Conservation (phyloP, 2,113 vertebrate species). For the Telmatochromis brachygnathus region DNA sequence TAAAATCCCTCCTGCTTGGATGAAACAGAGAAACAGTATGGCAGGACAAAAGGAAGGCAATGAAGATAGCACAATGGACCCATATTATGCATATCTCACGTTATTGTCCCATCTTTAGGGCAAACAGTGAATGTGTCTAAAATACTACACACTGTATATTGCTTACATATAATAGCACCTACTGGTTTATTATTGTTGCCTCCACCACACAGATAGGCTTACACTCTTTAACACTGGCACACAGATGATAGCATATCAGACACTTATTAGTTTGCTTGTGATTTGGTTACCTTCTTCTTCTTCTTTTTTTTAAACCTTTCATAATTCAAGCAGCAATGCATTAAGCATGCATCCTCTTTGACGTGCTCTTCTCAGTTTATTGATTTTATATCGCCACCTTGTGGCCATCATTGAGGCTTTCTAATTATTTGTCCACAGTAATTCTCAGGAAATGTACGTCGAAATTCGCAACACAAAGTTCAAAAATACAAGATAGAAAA, state of each 20-base stretch:
- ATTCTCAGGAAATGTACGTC: not conserved
- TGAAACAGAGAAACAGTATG: conserved; percentile 14
- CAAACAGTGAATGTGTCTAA: conserved; percentile 9
- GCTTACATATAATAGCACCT: not conserved
- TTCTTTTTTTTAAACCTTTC: not conserved
- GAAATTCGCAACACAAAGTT: not conserved
- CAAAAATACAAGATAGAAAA: not conserved
- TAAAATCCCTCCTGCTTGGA: conserved; percentile 44
- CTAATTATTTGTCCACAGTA: not conserved
- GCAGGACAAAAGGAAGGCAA: not conserved
- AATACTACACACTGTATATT: not conserved
- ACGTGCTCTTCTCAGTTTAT: not conserved
- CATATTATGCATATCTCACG: conserved; percentile 23
- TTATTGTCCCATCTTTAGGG: conserved; percentile 11
- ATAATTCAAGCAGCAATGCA: not conserved
- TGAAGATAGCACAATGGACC: not conserved
- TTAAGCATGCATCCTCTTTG: not conserved
- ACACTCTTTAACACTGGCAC: not conserved
- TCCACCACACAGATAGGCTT: not conserved
- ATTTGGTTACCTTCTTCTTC: not conserved
- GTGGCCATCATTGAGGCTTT: conserved; percentile 18
- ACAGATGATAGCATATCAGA: not conserved
- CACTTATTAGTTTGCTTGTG: not conserved
- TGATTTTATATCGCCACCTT: conserved; percentile 54
- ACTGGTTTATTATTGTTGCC: not conserved